Base-by-base conservation (phyloP, 2,797 vertebrate species). In the Malurus leucopterus region DNA sequence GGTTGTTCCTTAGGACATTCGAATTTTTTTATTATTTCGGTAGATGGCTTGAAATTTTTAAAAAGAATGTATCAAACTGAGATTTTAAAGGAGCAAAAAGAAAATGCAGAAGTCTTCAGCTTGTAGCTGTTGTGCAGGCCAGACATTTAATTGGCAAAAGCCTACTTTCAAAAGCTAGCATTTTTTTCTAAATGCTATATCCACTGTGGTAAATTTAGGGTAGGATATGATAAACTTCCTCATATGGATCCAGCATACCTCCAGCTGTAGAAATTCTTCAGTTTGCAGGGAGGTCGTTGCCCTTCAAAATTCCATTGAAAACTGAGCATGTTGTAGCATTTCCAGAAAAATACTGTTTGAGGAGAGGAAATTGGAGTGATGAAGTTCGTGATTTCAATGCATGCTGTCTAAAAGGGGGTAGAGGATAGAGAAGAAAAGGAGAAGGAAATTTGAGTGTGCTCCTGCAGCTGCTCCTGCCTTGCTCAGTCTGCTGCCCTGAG, bases 321-420 rank as follows among this genome's bases (percentile, higher is more conserved):
- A 20, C 74, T 65, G 36, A 65, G 15, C 4, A 6, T 11, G 15
- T 47, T 0, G 0, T 29, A 84, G 40, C 11, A 13, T 10, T 57
- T 86, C 53, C 34, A 84, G 32, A 54, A 77, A 72, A 90, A 46
- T 17, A 18, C 13, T 15, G 13, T 72, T 58, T 18, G 34, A 70
- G 57, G 32, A 59, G 29, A 18, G 4, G n/a, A 44, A 89, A 68
- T 44, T 12, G n/a, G 12, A 65, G n/a, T 41, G n/a, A 36, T 36
- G 23, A 34, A 29, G 20, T 26, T 40, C 50, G 17, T 68, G 11
- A 21, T 41, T 79, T 87, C 29, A 69, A 30, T n/a, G 16, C 11
- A 9, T 14, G 21, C 4, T 41, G 3, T 27, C 34, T 73, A 26
- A 23, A 69, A 64, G 17, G 19, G 5, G 12, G 6, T 17, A 55